These are phyloP conservation scores for Scaptomyza pallida DNA, from an alignment of 1,140 invertebrate species.

Conservation along the genomic window DNA sequence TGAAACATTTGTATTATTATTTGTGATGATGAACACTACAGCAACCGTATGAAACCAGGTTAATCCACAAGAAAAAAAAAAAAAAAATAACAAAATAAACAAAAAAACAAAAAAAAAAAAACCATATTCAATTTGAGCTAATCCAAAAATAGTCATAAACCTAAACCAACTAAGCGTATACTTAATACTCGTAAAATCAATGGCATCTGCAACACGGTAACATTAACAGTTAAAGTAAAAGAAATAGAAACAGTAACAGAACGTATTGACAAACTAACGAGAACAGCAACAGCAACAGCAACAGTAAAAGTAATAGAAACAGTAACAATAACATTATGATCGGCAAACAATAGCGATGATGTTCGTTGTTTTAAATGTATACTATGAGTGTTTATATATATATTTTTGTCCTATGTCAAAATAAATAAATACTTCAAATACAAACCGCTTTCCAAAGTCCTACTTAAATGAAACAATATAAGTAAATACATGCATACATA, in stretches of 20 bases:
- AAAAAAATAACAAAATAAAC: background rate
- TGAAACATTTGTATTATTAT: background rate
- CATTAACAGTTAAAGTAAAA: conserved; percentile 12
- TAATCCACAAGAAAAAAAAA: background rate
- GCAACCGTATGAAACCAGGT: conserved; percentile 7
- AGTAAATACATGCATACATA: conserved; percentile 23
- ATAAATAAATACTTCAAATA: conserved; percentile 20
- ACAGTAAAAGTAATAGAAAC: conserved; percentile 4
- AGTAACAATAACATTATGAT: conserved; percentile 8
- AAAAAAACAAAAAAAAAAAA: background rate
- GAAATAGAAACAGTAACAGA: conserved; percentile 1
- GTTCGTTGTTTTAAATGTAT: conserved; percentile 21
- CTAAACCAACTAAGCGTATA: conserved; percentile 24
- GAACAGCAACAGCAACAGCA: background rate
- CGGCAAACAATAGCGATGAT: conserved; percentile 21
- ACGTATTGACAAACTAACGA: too few species aligned
- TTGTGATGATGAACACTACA: conserved; percentile 13
- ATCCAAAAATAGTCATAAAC: conserved; percentile 18
- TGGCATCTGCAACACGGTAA: background rate
- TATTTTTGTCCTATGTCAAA: conserved; percentile 15
- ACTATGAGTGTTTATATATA: conserved; percentile 27
- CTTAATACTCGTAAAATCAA: conserved; percentile 11
- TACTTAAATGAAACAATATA: conserved; percentile 52
- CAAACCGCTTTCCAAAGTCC: conserved; percentile 25
- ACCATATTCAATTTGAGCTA: conserved; percentile 28